Conservation (phyloP, 1,140 invertebrate genomes). For the Venturia canescens region DNA sequence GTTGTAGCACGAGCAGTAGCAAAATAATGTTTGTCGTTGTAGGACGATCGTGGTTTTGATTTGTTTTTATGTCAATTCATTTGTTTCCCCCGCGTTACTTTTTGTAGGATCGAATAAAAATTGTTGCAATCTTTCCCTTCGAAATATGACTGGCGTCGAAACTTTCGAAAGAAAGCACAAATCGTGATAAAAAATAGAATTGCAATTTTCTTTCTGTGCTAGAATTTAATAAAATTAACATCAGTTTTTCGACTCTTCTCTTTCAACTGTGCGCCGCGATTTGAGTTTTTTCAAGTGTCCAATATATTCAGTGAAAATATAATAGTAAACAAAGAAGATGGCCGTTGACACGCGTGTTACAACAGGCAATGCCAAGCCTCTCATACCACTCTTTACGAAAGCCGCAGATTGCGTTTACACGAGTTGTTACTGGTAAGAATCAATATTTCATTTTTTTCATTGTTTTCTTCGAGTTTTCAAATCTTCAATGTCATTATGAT, state of each 20-base stretch:
- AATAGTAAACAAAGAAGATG: constrained; percentile 60
- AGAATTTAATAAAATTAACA: too few species aligned
- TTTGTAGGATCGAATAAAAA: too few species aligned
- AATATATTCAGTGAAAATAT: background rate
- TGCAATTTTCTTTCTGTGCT: too few species aligned
- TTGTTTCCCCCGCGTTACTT: too few species aligned
- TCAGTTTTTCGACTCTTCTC: too few species aligned
- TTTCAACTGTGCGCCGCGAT: too few species aligned
- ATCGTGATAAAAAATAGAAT: background rate
- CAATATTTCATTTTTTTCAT: background rate
- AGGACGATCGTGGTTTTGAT: constrained; percentile 16
- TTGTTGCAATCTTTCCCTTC: too few species aligned
- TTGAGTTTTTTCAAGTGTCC: background rate
- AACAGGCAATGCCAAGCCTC: constrained; percentile 70
- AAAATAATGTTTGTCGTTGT: constrained; percentile 50
- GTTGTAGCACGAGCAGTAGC: constrained; percentile 30
- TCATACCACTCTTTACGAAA: constrained; percentile 74
- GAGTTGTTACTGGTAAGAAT: constrained; percentile 77
- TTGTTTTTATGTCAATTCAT: background rate
- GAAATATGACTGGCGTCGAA: too few species aligned
- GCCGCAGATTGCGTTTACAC: constrained; percentile 77
- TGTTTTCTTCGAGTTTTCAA: background rate
- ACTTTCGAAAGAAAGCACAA: background rate
- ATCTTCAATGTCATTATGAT: background rate
- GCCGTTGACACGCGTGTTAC: constrained; percentile 67